Evolutionary conservation across 2,888 invertebrate genomes (phyloP), one percentile per base, ranked within the genome.

Genomic region (Dynastes tityus): DNA sequence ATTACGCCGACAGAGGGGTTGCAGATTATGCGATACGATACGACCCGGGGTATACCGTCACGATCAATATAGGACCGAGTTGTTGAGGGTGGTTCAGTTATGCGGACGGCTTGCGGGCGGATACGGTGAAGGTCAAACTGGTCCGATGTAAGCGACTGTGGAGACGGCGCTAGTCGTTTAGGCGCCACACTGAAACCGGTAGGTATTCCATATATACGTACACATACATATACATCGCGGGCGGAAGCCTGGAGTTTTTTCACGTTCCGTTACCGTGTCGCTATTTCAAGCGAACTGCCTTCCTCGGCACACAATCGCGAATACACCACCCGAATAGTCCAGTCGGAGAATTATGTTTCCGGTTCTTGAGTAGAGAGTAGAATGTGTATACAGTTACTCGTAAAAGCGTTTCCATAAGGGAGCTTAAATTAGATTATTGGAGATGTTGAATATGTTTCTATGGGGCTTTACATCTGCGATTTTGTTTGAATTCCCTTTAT

Each of bases 41-140:
- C 58, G 61, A 29, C 58, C 58, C 45, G 61, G 73, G 45, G 73
- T 74, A 74, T 49, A 61, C 73, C 63, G 73, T 61, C 61, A 61
- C 73, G 73, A 74, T 74, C 73, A 74, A 74, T 74, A 74, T 74
- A 49, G 61, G 22, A 74, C 73, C 61, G 58, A 74, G 61, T 74
- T 58, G 55, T 58, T 58, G 73, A 74, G 61, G 45, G 73, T 58
- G 61, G 73, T 58, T 49, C 73, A 74, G 73, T 40, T 61, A 45
- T 68, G 51, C 51, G n/a, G 68, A 51, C 51, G 68, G 29, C 49
- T 11, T 29, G 68, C 29, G 51, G 27, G 68, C 37, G 29, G 55
- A 29, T 27, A 61, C 73, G 61, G 27, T 74, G 73, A 74, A 61
- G 58, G 61, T 74, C 61, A 45, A 61, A 74, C 49, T 74, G 73